A percentile compares a stretch with the other conserved stretches of the same genome.
These are phyloP conservation scores for Zaprionus capensis DNA, from an alignment of 1,140 invertebrate genomes.

Conservation along the genomic window DNA sequence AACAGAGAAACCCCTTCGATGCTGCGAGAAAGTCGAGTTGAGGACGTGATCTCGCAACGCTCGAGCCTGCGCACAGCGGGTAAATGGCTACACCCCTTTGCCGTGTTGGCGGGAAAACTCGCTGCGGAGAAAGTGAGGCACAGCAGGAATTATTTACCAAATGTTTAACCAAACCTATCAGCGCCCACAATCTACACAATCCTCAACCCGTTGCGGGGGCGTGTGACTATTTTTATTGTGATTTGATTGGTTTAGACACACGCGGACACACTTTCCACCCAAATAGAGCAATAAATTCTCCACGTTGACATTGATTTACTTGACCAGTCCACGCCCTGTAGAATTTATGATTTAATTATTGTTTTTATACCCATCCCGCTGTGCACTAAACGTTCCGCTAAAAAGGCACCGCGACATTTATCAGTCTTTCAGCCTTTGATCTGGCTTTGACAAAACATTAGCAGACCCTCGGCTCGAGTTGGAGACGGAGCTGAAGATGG, in stretches of 20 bases:
- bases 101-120: neutral
- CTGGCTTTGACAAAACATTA: conserved; percentile 45
- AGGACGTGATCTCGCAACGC: conserved; percentile 22
- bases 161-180: conserved; percentile 37
- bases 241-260: conserved; percentile 55
- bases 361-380: conserved; percentile 60
- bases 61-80: neutral
- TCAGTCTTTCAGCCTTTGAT: conserved; percentile 47
- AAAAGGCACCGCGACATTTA: conserved; percentile 52
- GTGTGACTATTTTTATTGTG: conserved; percentile 77
- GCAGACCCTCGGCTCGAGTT: conserved; percentile 1
- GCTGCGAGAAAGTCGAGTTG: conserved; percentile 49
- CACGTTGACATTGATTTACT: conserved; percentile 67
- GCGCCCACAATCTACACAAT: conserved; percentile 27
- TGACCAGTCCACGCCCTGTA: conserved; percentile 20
- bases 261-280: conserved; percentile 50
- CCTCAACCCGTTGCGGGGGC: conserved; percentile 44
- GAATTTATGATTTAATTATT: conserved; percentile 82
- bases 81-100: neutral
- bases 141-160: conserved; percentile 45
- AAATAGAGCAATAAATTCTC: conserved; percentile 79
- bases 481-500: neutral
- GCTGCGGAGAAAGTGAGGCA: conserved; percentile 3
- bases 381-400: conserved; percentile 54
- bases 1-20: conserved; percentile 22